These are phyloP conservation scores for Podiceps cristatus DNA, from an alignment of 2,113 vertebrate genomes.

Conservation along the genomic window DNA sequence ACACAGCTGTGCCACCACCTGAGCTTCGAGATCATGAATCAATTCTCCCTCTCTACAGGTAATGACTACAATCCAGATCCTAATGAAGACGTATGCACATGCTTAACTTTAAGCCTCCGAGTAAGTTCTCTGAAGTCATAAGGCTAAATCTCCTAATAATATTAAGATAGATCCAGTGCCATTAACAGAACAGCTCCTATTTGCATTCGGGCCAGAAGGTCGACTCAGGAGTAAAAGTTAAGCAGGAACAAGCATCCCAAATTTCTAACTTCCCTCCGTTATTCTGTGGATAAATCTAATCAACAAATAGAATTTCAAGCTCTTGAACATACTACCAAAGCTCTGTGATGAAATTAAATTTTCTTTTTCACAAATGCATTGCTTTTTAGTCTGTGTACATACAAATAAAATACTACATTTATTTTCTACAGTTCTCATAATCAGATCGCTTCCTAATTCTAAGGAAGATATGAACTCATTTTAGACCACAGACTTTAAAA, in stretches of 20 bases:
- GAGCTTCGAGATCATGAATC: not conserved
- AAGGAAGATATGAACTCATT: not conserved
- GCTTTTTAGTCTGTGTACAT: not conserved
- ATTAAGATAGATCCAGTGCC: not conserved
- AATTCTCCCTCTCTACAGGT: not conserved
- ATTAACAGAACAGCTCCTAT: not conserved
- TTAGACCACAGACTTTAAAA: not conserved
- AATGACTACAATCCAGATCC: not conserved
- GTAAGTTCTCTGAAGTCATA: slow-evolving; percentile 29
- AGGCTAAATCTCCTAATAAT: not conserved
- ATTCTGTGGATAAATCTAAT: not conserved
- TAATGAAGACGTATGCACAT: slow-evolving; percentile 27
- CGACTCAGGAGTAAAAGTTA: not conserved
- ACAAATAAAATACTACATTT: not conserved
- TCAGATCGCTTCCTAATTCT: not conserved
- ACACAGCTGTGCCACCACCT: not conserved
- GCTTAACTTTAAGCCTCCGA: not conserved
- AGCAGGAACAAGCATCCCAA: not conserved
- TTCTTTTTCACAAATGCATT: not conserved
- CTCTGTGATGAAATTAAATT: not conserved
- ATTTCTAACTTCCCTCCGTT: not conserved
- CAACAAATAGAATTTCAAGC: not conserved
- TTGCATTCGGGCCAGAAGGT: not conserved
- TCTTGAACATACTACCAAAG: not conserved
- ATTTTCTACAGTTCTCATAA: not conserved